These are phyloP conservation scores for Morone chrysops DNA, from an alignment of 2,113 vertebrate species.

Conservation along the genomic window DNA sequence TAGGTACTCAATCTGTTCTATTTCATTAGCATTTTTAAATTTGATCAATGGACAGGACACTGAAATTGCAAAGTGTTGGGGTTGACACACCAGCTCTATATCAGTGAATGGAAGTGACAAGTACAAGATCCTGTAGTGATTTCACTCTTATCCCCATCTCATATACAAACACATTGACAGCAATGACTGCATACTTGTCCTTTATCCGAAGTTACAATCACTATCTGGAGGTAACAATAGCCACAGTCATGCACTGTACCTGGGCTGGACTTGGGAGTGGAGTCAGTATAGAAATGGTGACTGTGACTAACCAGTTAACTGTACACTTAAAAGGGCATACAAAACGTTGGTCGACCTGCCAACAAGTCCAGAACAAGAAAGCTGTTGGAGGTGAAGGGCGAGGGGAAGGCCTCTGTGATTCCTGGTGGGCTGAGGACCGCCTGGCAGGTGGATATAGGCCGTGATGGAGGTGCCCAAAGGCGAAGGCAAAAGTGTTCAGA, in stretches of 20 bases:
- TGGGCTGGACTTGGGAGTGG: background rate
- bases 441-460: conserved; percentile 50
- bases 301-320: conserved; percentile 57
- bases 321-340: conserved; percentile 76
- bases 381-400: conserved; percentile 10
- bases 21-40: too few species aligned
- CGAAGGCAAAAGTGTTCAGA: conserved; percentile 82
- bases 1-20: too few species aligned
- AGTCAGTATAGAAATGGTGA: background rate
- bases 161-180: too few species aligned
- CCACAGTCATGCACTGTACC: background rate
- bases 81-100: too few species aligned
- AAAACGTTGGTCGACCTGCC: conserved; percentile 69
- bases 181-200: too few species aligned
- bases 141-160: too few species aligned
- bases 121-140: too few species aligned
- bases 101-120: too few species aligned
- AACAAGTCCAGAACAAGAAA: conserved; percentile 71
- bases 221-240: background rate
- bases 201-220: too few species aligned
- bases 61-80: too few species aligned
- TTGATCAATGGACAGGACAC: too few species aligned
- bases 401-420: conserved; percentile 64
- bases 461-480: conserved; percentile 42
- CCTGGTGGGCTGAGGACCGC: conserved; percentile 44